A percentile compares a stretch with the other conserved stretches of the same genome.
These are phyloP conservation scores for Camelus bactrianus DNA, from an alignment of 2,113 vertebrate species.

Conservation along the genomic window DNA sequence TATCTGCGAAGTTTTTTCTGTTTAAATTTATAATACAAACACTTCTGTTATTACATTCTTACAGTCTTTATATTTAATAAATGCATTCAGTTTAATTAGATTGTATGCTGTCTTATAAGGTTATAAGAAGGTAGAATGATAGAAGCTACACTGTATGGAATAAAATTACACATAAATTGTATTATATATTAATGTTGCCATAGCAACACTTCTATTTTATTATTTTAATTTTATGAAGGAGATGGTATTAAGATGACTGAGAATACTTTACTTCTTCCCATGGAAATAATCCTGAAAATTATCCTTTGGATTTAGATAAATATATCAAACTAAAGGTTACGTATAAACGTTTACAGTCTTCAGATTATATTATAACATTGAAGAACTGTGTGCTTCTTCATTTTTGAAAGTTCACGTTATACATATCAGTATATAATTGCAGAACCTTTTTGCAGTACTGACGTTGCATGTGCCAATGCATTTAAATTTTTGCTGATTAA, in stretches of 20 bases:
- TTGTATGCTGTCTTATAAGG: neutral
- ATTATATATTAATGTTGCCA: neutral
- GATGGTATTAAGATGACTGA: neutral
- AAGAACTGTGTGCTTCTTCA: neutral
- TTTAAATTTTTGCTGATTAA: slow-evolving; percentile 76
- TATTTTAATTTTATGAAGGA: neutral
- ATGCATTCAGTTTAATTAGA: neutral
- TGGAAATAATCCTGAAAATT: neutral
- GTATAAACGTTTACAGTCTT: neutral
- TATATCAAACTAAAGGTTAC: neutral
- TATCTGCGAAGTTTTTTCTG: neutral
- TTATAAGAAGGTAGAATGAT: neutral
- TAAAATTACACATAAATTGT: neutral
- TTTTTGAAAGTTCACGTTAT: neutral
- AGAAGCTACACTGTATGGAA: neutral
- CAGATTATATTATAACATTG: neutral
- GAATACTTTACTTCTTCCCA: neutral
- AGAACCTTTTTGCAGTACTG: slow-evolving; percentile 11
- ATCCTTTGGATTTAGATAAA: neutral
- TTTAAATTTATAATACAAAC: neutral
- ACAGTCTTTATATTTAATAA: neutral
- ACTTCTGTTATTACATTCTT: neutral
- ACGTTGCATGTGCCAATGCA: slow-evolving; percentile 21
- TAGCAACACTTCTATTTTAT: neutral
- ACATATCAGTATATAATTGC: slow-evolving; percentile 14